These are phyloP conservation scores for Drosophila watanabei DNA, from an alignment of 1,140 invertebrate species.

Conservation along the genomic window DNA sequence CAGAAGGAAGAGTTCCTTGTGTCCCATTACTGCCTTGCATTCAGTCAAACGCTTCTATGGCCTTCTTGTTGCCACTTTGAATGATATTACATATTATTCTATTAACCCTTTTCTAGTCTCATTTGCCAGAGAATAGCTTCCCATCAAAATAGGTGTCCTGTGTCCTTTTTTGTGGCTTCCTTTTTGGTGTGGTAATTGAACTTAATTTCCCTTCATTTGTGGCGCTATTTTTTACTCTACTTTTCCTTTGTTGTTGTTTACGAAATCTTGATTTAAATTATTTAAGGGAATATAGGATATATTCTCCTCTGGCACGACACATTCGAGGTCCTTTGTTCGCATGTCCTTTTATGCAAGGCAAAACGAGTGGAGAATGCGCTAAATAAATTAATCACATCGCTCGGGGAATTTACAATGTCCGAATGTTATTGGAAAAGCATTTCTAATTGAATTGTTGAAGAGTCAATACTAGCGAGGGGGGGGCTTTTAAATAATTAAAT, in stretches of 20 bases:
- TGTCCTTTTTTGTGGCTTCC: constrained; percentile 15
- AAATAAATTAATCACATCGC: constrained; percentile 70
- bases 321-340: constrained; percentile 48
- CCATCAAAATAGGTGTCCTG: constrained; percentile 29
- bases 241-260: constrained; percentile 41
- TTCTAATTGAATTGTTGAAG: constrained; percentile 28
- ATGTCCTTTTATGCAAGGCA: constrained; percentile 56
- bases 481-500: not conserved
- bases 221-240: constrained; percentile 29
- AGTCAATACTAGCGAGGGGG: constrained; percentile 5
- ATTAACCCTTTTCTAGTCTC: constrained; percentile 15
- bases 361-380: constrained; percentile 31
- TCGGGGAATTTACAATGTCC: constrained; percentile 52
- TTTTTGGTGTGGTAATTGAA: constrained; percentile 55
- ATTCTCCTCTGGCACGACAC: constrained; percentile 63
- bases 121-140: constrained; percentile 25
- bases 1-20: constrained; percentile 2
- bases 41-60: constrained; percentile 1
- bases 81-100: constrained; percentile 37
- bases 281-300: constrained; percentile 53
- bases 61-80: constrained; percentile 12
- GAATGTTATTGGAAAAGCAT: constrained; percentile 37
- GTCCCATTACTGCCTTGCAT: constrained; percentile 5
- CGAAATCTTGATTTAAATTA: constrained; percentile 75
- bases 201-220: constrained; percentile 53